Evolutionary conservation across 2,888 invertebrate species (phyloP), one percentile per base, ranked within the genome.

Genomic region (Stictocephala bisonia): DNA sequence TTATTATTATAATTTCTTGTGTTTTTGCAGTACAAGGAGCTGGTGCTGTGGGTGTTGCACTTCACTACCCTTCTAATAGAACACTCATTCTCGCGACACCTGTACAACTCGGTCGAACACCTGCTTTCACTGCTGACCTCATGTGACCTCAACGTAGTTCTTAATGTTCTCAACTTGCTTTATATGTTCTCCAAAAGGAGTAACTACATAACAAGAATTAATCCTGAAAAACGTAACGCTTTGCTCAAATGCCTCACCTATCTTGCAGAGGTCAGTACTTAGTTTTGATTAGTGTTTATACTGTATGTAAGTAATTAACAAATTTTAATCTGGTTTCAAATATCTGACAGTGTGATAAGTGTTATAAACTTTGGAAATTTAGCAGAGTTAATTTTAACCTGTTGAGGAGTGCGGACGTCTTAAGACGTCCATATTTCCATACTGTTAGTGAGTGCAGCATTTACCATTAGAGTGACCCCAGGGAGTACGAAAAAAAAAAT

Each of bases 111-210:
- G 44, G 92, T 94, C 89, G 94, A 94, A 84, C 93, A 94, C 83
- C 85, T 95, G 77, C 90, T 93, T 64, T 88, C 90, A 40, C 85
- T 95, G 77, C 84, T 95, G 79, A 89, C 91, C 73, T 93, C 93
- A 66, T 91, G 91, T 83, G 92, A 94, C 82, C 91, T 95, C 91
- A 89, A 91, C 78, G 89, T 94, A 67, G 92, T 94, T n/a, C 86
- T 94, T 71, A 92, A 91, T 77, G 94, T 95, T 66, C 86, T 95
- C 71, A 93, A 93, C 84, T 86, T 95, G 75, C 86, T 95, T 18
- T 95, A 94, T 83, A 94, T 94, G 88, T 94, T 95, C 84, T 94
- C 94, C 77, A 94, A 94, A 84, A 87, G 94, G 75, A 93, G 93
- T 82, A 94, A 94, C 84, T 94, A 94, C 82, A 93, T 94, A 79